Conservation (phyloP, 2,888 invertebrate genomes). For the Apodemia hepburni region DNA sequence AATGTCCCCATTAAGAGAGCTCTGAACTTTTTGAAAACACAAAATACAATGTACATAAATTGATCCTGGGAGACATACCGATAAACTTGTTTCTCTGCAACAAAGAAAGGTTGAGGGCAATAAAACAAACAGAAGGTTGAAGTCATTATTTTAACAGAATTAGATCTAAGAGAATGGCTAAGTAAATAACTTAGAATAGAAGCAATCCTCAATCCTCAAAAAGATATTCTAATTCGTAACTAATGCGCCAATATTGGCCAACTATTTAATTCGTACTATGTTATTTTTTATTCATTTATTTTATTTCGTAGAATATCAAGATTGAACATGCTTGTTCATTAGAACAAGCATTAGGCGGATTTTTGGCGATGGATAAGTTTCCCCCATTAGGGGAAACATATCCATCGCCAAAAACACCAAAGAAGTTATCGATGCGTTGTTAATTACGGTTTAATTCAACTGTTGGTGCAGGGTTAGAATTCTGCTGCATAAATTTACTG, state of each 20-base stretch:
- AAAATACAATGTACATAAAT: slow-evolving; percentile 50
- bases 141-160: not conserved
- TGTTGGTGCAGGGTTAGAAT: no score
- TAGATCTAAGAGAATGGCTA: not conserved
- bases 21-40: slow-evolving; percentile 55
- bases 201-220: not conserved
- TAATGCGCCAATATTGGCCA: not conserved
- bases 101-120: slow-evolving; percentile 29
- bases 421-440: no score
- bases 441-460: no score
- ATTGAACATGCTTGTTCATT: no score
- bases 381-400: no score
- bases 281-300: no score
- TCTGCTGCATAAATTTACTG: no score
- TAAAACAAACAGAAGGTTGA: not conserved
- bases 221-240: not conserved
- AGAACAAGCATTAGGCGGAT: no score
- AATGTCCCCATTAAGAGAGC: slow-evolving; percentile 47
- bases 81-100: slow-evolving; percentile 50
- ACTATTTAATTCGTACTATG: no score
- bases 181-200: not conserved
- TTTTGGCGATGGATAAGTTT: no score
- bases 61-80: slow-evolving; percentile 47
- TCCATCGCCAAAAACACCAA: no score
- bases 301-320: no score